A percentile compares a stretch with the other conserved stretches of the same genome.
phyloP scores from a whole-genome alignment of 2,888 invertebrate species.

The Sicus ferrugineus region DNA sequence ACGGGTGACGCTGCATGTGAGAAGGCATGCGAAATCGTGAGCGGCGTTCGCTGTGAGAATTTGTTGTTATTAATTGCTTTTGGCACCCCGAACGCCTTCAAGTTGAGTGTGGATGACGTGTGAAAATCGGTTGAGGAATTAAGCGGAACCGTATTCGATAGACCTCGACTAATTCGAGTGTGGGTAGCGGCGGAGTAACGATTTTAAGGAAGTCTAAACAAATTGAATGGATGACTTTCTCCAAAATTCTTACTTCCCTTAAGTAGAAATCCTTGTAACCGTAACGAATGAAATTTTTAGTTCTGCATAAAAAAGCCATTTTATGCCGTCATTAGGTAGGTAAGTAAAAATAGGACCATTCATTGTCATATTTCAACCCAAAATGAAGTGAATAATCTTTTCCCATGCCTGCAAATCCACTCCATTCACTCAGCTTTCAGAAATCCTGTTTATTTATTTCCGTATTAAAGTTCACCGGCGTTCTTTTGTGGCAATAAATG shows the following conservation, averaged over 20 bases:
- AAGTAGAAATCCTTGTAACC: neutral
- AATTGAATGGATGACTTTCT: neutral
- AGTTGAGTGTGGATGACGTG: neutral
- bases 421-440: neutral
- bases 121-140: neutral
- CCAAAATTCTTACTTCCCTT: neutral
- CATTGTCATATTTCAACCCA: neutral
- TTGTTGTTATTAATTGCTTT: slow-evolving; percentile 39
- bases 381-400: neutral
- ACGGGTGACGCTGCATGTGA: slow-evolving; percentile 16
- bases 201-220: no score
- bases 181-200: no score
- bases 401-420: no score
- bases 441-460: slow-evolving; percentile 8
- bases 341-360: neutral
- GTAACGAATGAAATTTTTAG: neutral
- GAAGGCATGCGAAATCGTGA: slow-evolving; percentile 21
- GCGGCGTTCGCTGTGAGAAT: slow-evolving; percentile 31
- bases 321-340: neutral
- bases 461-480: neutral
- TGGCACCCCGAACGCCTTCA: neutral
- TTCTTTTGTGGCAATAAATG: slow-evolving; percentile 10
- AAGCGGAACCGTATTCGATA: slow-evolving; percentile 11
- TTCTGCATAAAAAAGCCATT: neutral
- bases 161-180: neutral